Evolutionary conservation across 2,888 invertebrate genomes (phyloP).

Genomic region (Automeris io): DNA sequence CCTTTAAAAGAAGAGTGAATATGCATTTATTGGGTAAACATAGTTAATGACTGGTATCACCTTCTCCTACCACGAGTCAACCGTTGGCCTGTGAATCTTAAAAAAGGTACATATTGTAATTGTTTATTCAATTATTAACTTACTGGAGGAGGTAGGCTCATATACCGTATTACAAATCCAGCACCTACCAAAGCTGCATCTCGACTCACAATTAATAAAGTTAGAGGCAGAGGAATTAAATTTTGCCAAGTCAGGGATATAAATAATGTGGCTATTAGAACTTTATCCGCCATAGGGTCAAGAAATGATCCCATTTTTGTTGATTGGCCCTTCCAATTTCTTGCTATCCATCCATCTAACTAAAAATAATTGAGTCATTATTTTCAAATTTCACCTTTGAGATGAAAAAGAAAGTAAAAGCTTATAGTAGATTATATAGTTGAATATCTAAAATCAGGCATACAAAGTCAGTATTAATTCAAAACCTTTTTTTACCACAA

Average conservation of each 20-base stretch:
- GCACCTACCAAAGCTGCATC: conserved; percentile 89
- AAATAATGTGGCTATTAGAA: conserved; percentile 92
- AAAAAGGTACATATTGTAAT: neutral
- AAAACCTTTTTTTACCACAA: too few relatives aligned
- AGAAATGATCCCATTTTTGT: conserved; percentile 96
- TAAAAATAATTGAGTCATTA: conserved; percentile 41
- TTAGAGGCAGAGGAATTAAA: conserved; percentile 88
- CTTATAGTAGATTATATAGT: too few relatives aligned
- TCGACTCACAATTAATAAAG: conserved; percentile 88
- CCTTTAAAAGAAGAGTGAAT: too few relatives aligned
- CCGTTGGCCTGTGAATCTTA: too few relatives aligned
- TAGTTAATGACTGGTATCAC: too few relatives aligned
- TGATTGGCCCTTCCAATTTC: conserved; percentile 93
- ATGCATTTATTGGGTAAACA: too few relatives aligned
- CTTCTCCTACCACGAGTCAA: too few relatives aligned
- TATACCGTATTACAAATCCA: conserved; percentile 93
- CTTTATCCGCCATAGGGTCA: conserved; percentile 98
- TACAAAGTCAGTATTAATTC: too few relatives aligned
- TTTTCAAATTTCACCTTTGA: neutral
- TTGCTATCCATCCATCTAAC: conserved; percentile 97
- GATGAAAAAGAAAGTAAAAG: too few relatives aligned
- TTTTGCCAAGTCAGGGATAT: conserved; percentile 90
- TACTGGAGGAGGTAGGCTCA: conserved; percentile 92
- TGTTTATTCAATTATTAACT: conserved; percentile 41
- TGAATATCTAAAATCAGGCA: too few relatives aligned